phyloP scores from a whole-genome alignment of 2,888 invertebrate genomes.

The Prosopocoilus inquinatus region DNA sequence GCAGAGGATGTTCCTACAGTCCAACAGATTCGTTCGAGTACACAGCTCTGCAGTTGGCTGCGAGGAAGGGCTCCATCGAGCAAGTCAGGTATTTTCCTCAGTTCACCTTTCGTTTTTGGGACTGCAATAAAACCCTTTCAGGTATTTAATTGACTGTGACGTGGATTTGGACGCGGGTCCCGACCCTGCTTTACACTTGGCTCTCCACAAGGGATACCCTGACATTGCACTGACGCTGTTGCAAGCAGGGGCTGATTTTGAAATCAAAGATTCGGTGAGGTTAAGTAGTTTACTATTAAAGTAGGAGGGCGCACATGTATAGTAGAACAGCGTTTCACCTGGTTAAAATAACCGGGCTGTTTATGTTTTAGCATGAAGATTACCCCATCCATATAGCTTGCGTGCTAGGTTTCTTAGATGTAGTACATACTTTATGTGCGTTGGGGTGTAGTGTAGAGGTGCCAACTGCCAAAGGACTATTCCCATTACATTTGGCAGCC shows the following conservation, averaged over 20 bases:
- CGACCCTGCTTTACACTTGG: slow-evolving; percentile 60
- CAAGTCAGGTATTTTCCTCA: slow-evolving; percentile 38
- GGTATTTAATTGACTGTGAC: slow-evolving; percentile 46
- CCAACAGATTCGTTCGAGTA: slow-evolving; percentile 40
- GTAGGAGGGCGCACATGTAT: not conserved
- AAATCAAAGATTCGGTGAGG: slow-evolving; percentile 54
- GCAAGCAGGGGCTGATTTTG: slow-evolving; percentile 60
- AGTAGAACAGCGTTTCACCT: no score
- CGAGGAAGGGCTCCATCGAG: slow-evolving; percentile 41
- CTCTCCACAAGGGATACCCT: slow-evolving; percentile 56
- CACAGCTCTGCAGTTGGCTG: slow-evolving; percentile 45
- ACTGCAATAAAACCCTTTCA: slow-evolving; percentile 24
- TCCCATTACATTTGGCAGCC: slow-evolving; percentile 70
- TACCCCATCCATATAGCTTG: slow-evolving; percentile 61
- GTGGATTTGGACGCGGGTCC: slow-evolving; percentile 47
- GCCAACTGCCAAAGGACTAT: slow-evolving; percentile 60
- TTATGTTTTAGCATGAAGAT: slow-evolving; percentile 54
- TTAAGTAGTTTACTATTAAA: not conserved
- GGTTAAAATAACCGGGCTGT: not conserved
- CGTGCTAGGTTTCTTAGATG: slow-evolving; percentile 54
- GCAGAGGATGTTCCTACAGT: slow-evolving; percentile 40
- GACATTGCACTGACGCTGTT: slow-evolving; percentile 60
- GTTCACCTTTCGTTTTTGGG: not conserved
- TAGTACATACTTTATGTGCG: slow-evolving; percentile 60
- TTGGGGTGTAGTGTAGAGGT: slow-evolving; percentile 62